These are phyloP conservation scores for Chelonus formosanus DNA, from an alignment of 2,888 invertebrate species.

Conservation along the genomic window DNA sequence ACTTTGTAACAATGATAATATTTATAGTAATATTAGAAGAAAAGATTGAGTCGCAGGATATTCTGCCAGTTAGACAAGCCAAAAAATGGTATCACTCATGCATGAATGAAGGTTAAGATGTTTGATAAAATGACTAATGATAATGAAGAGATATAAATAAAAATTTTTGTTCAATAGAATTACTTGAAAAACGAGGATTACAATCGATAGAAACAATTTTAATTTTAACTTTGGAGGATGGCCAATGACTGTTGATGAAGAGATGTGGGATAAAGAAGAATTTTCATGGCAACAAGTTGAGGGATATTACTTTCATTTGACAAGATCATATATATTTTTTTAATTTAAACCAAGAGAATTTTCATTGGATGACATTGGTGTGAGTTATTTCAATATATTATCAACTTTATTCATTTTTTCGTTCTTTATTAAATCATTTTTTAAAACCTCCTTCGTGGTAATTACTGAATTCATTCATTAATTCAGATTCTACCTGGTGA, in stretches of 20 bases:
- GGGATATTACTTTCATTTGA: constrained; percentile 42
- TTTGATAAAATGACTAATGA: no score
- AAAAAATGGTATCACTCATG: constrained; percentile 47
- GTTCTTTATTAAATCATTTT: neutral
- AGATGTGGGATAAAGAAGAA: constrained; percentile 45
- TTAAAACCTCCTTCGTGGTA: neutral
- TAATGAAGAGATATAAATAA: no score
- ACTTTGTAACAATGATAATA: no score
- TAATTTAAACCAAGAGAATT: neutral
- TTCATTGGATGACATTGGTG: neutral
- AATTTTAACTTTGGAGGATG: constrained; percentile 48
- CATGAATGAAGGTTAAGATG: constrained; percentile 32
- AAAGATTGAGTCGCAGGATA: constrained; percentile 34
- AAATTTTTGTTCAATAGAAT: constrained; percentile 26
- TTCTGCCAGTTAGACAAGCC: constrained; percentile 43
- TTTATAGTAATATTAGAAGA: constrained; percentile 35
- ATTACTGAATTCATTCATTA: neutral
- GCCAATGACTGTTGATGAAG: constrained; percentile 48
- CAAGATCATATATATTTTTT: constrained; percentile 34
- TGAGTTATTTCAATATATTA: neutral
- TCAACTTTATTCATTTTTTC: neutral
- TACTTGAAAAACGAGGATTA: constrained; percentile 40
- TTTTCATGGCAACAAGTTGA: constrained; percentile 48
- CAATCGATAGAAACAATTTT: constrained; percentile 45
- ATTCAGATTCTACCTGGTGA: neutral